A percentile compares a stretch with the other conserved stretches of the same genome.
Conservation (phyloP, 2,113 vertebrate genomes). For the Neofelis nebulosa region DNA sequence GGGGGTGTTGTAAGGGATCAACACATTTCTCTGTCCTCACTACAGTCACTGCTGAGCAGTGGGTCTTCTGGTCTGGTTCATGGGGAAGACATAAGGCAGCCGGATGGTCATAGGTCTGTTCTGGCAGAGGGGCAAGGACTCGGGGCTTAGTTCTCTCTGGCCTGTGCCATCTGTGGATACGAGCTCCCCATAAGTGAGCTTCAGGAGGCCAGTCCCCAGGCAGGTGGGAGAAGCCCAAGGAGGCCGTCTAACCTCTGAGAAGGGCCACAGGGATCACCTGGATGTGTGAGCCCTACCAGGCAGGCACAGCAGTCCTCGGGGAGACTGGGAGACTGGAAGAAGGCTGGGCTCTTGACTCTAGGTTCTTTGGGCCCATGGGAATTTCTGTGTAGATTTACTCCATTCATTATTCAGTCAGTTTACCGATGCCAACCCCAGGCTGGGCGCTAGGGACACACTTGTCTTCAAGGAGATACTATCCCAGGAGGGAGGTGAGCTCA, state of each 20-base stretch:
- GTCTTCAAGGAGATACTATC: not conserved
- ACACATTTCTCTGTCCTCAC: not conserved
- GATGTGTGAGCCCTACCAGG: not conserved
- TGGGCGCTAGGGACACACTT: not conserved
- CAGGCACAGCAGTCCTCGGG: not conserved
- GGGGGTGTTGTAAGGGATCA: not conserved
- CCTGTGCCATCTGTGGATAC: not conserved
- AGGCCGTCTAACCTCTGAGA: not conserved
- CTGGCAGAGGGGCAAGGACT: not conserved
- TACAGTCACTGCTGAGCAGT: not conserved
- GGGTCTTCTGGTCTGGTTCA: not conserved
- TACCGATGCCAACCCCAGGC: not conserved
- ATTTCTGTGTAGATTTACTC: not conserved
- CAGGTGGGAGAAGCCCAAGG: not conserved
- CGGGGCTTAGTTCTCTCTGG: not conserved
- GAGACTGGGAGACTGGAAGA: not conserved
- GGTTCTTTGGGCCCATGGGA: not conserved
- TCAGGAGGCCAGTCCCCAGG: not conserved
- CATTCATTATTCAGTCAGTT: not conserved
- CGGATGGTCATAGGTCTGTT: not conserved
- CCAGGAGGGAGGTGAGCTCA: not conserved
- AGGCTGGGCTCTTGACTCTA: not conserved
- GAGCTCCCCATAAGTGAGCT: not conserved
- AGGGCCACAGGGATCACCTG: not conserved
- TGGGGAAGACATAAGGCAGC: not conserved